phyloP scores from a whole-genome alignment of 2,888 invertebrate genomes.

The Pyrrhia umbra region DNA sequence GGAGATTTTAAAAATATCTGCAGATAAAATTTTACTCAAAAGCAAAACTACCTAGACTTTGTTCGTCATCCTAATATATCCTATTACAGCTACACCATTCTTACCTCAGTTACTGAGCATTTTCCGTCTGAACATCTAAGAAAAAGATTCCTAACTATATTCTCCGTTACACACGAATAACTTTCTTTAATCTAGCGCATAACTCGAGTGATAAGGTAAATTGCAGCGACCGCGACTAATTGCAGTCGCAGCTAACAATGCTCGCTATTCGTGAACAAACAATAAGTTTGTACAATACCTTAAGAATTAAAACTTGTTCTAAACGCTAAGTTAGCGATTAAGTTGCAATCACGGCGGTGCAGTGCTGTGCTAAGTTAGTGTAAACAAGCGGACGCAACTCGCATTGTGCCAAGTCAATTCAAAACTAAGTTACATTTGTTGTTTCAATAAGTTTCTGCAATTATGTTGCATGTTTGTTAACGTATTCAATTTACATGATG shows the following conservation, averaged over 20 bases:
- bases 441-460: constrained; percentile 78
- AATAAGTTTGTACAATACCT: constrained; percentile 72
- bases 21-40: constrained; percentile 27
- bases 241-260: constrained; percentile 55
- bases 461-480: constrained; percentile 69
- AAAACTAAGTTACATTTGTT: constrained; percentile 75
- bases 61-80: constrained; percentile 50
- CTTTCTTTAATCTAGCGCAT: constrained; percentile 62
- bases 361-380: constrained; percentile 72
- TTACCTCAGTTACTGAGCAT: constrained; percentile 7
- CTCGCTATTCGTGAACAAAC: constrained; percentile 56
- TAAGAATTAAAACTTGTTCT: constrained; percentile 78
- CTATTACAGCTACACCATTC: constrained; percentile 29
- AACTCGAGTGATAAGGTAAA: constrained; percentile 68
- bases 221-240: constrained; percentile 65
- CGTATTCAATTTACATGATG: constrained; percentile 56
- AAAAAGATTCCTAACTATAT: constrained; percentile 43
- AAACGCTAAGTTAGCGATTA: constrained; percentile 71
- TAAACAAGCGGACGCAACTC: constrained; percentile 81
- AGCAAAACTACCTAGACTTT: constrained; percentile 36
- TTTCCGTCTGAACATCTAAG: constrained; percentile 8
- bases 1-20: constrained; percentile 46
- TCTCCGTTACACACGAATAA: constrained; percentile 43
- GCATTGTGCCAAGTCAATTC: constrained; percentile 77
- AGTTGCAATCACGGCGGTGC: constrained; percentile 81